Base-by-base conservation (phyloP, 2,888 invertebrate genomes). In the Eutolmus rufibarbis region DNA sequence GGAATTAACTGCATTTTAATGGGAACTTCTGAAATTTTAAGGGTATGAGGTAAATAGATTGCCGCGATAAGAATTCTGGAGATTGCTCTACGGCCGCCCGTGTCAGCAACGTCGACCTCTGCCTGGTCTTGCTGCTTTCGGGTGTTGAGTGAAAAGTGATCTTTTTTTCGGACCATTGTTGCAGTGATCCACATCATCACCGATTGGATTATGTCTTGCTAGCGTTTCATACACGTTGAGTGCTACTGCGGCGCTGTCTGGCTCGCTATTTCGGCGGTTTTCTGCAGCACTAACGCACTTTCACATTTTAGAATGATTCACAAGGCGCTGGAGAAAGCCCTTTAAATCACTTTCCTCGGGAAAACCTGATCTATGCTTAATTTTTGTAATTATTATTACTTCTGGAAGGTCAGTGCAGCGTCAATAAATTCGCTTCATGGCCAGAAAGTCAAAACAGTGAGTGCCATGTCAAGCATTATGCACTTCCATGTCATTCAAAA, bases 121-220 rank as follows among this genome's bases (percentile, higher is more conserved):
- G 43, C 12, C 66, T 12, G 9, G 4, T 66, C n/a, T 51, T 14
- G 1, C 16, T 51, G 16, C 51, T 51, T 51, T 51, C n/a, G 51
- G 51, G 51, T 51, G 51, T 19, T 19, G 51, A 51, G 66, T 28
- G 66, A 66, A 66, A 66, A 66, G 28, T 66, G 66, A 66, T 66
- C 9, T 66, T 66, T 66, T 66, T 66, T 66, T 23, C 12, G 23
- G 12, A 66, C 4, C 66, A 66, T 66, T 89, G 89, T 88, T 89
- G 89, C 89, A 89, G 89, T 89, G 89, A 89, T 88, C 89, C 89
- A 89, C 89, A 88, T 88, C 88, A 87, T 78, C 81, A 87, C 81
- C 66, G 28, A 66, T 23, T 28, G 16, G 19, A 51, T 51, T 16
- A 8, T 51, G 51, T 51, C 14, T 51, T 16, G 51, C n/a, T 5